phyloP scores from a whole-genome alignment of 1,140 invertebrate species.

The Drosophila azteca region DNA sequence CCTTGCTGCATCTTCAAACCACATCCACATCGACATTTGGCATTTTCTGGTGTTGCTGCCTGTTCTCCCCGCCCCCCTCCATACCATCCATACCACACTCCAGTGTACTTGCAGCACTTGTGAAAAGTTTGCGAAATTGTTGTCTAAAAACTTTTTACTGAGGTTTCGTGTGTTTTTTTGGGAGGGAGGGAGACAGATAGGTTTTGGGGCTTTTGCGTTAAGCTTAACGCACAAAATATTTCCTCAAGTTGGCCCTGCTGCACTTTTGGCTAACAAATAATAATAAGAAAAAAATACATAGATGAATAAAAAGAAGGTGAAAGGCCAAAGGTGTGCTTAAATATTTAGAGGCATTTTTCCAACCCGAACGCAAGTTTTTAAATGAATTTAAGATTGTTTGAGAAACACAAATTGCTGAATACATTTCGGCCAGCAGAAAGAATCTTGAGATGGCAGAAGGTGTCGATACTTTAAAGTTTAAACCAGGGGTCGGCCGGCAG shows the following conservation, averaged over 20 bases:
- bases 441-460: too few relatives aligned
- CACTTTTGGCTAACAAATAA: conserved; percentile 21
- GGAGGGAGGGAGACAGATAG: not conserved
- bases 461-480: too few relatives aligned
- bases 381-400: conserved; percentile 44
- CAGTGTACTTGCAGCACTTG: conserved; percentile 57
- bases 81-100: conserved; percentile 12
- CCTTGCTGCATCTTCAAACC: conserved; percentile 22
- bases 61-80: not conserved
- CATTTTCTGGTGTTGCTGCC: conserved; percentile 23
- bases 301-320: conserved; percentile 15
- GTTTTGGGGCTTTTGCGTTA: conserved; percentile 63
- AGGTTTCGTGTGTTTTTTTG: conserved; percentile 34
- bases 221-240: conserved; percentile 79
- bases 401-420: conserved; percentile 23
- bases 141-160: conserved; percentile 76
- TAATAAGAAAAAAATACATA: conserved; percentile 1
- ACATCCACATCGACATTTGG: conserved; percentile 53
- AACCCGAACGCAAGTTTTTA: conserved; percentile 25
- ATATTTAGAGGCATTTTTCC: conserved; percentile 19
- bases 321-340: conserved; percentile 43
- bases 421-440: conserved; percentile 39
- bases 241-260: conserved; percentile 59
- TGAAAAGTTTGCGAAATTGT: conserved; percentile 78
- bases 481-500: too few relatives aligned